Evolutionary conservation across 2,888 invertebrate species (phyloP).

Genomic region (Phaonia tiefii): DNA sequence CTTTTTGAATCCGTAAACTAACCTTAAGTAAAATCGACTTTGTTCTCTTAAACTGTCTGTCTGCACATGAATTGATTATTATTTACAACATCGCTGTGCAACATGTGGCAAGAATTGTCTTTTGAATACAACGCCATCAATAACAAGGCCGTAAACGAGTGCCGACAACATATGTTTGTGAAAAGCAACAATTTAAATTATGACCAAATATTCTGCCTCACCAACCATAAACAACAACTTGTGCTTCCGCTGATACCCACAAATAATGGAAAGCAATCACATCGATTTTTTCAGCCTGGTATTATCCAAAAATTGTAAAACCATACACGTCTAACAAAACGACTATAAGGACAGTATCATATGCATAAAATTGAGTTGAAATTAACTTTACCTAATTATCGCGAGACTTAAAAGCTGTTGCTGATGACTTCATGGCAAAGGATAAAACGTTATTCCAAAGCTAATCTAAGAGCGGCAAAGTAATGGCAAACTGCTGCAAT

Average conservation of each 20-base stretch:
- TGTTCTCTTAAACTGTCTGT: too few relatives aligned
- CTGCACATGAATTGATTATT: conserved; percentile 1
- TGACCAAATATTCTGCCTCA: conserved; percentile 11
- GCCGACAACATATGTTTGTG: conserved; percentile 57
- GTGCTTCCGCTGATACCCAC: too few relatives aligned
- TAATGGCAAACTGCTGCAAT: not conserved
- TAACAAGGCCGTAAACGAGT: conserved; percentile 29
- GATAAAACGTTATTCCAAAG: too few relatives aligned
- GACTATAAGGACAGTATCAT: conserved; percentile 23
- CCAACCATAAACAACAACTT: not conserved
- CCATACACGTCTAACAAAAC: conserved; percentile 45
- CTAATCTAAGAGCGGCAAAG: too few relatives aligned
- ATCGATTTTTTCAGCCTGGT: conserved; percentile 1
- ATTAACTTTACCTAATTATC: conserved; percentile 32
- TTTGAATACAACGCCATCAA: conserved; percentile 56
- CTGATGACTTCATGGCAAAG: too few relatives aligned
- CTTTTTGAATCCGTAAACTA: too few relatives aligned
- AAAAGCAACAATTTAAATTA: conserved; percentile 44
- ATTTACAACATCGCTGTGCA: conserved; percentile 8
- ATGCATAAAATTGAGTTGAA: not conserved
- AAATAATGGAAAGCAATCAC: not conserved
- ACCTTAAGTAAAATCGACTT: too few relatives aligned
- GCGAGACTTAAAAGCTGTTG: not conserved
- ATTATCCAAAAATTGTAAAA: not conserved
- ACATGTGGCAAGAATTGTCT: conserved; percentile 53